Conservation (phyloP, 2,113 vertebrate genomes). For the Limnothrissa miodon region DNA sequence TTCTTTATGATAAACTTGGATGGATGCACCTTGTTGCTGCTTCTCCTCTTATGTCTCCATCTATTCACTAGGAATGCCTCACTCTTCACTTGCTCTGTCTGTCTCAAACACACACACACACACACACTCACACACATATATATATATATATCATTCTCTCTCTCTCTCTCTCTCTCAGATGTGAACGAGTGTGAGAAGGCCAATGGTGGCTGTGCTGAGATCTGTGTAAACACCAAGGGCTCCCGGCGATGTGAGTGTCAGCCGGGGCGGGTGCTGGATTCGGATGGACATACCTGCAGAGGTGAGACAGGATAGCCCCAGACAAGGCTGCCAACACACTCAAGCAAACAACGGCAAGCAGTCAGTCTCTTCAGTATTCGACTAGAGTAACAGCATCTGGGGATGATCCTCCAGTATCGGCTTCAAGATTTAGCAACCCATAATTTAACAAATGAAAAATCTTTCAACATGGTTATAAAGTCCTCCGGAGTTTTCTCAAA, state of each 20-base stretch:
- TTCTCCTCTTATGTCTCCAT: no score
- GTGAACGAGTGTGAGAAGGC: slow-evolving; percentile 88
- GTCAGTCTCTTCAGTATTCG: no score
- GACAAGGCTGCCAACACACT: not conserved
- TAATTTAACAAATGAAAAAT: not conserved
- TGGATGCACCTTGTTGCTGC: no score
- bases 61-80: no score
- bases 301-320: slow-evolving; percentile 70
- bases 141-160: not conserved
- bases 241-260: slow-evolving; percentile 87
- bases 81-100: no score
- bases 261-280: slow-evolving; percentile 74
- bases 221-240: slow-evolving; percentile 90
- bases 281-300: slow-evolving; percentile 79
- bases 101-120: no score
- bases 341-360: no score
- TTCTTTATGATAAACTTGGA: no score
- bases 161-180: slow-evolving; percentile 67
- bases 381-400: no score
- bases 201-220: slow-evolving; percentile 88
- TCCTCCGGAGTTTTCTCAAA: not conserved
- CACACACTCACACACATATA: no score
- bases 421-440: no score
- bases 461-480: not conserved
- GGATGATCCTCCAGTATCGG: no score